Evolutionary conservation across 2,113 vertebrate genomes (phyloP).

Genomic region (Neolamprologus kungweensis): DNA sequence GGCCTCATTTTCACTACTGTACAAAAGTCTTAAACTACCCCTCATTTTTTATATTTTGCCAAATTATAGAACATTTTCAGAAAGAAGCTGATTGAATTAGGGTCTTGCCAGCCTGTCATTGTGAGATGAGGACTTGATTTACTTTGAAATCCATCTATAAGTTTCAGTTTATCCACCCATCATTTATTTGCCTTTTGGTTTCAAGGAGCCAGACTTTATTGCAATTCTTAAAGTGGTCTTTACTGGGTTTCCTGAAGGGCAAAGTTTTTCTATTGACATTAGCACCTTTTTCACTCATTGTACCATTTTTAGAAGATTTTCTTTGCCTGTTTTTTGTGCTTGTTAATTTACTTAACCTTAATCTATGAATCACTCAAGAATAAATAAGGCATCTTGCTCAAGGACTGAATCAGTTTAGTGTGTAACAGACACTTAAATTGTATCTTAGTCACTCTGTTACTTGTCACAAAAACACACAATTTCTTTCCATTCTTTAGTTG

Average conservation of each 20-base stretch:
- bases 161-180: neutral
- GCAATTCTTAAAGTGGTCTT: neutral
- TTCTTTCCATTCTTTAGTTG: neutral
- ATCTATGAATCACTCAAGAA: neutral
- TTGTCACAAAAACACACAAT: neutral
- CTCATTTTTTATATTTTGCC: neutral
- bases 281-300: neutral
- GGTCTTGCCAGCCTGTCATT: neutral
- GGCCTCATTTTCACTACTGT: neutral
- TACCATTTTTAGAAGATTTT: neutral
- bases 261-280: neutral
- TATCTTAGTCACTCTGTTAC: neutral
- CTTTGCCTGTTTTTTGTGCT: neutral
- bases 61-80: neutral
- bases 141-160: neutral
- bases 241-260: neutral
- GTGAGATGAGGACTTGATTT: neutral
- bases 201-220: neutral
- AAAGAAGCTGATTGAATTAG: neutral
- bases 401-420: neutral
- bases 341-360: neutral
- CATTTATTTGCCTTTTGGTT: neutral
- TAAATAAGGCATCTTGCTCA: neutral
- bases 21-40: neutral
- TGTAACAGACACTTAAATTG: neutral